Evolutionary conservation across 2,888 invertebrate species (phyloP), one percentile per base, ranked within the genome.

Genomic region (Orchesellides sinensis): DNA sequence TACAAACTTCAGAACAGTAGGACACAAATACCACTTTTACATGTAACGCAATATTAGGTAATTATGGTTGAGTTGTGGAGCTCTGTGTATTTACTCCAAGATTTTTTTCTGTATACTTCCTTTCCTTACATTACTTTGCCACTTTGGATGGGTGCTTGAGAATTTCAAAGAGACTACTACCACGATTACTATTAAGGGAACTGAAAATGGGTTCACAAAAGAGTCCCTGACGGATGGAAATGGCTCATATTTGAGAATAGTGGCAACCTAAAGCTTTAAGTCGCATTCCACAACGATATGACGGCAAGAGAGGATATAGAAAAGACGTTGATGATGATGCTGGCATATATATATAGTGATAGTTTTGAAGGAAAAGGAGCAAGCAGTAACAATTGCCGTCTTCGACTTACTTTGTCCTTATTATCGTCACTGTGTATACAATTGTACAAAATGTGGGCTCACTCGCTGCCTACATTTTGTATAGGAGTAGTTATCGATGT

Each of bases 141-240:
- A n/a, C n/a, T 40, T 40, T 40, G 40, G 40, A 10, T 40, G 14
- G 40, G 40, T 40, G 40, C 40, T 40, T 40, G 14, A 40, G 14
- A 40, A 14, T 40, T 40, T 40, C 40, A 40, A 40, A 40, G 14
- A 40, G n/a, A 8, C 40, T 8, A 40, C n/a, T 69, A 21, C 32
- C 35, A 75, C 61, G 52, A 82, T 68, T 69, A 52, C 68, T 75
- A 69, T 82, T 74, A 82, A 69, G 81, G 81, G 74, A 78, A 32
- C 70, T 72, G 77, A 59, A 77, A 78, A 83, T 83, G 73, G 63
- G 14, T 70, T 70, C 66, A 68, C 72, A 83, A 83, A 75, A 66
- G 45, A 77, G 70, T 68, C 69, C 70, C 75, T 74, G 66, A 59
- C 66, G 78, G 78, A 83, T 78, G 83, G 59, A 73, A 83, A 83